Conservation (phyloP, 2,888 invertebrate species). For the Marronus borbonicus region DNA sequence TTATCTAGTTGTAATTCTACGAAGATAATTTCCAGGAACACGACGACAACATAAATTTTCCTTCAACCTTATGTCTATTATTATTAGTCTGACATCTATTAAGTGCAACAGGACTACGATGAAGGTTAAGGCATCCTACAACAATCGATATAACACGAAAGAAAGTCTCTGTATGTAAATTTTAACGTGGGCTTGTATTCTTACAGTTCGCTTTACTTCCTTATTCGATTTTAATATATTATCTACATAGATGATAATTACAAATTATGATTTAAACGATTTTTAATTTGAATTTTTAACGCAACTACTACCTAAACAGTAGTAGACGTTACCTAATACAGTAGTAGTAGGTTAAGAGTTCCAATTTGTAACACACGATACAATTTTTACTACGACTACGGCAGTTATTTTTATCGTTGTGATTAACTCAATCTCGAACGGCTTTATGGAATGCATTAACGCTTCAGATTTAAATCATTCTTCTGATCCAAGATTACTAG, state of each 20-base stretch:
- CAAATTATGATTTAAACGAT: constrained; percentile 14
- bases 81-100: not conserved
- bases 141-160: constrained; percentile 10
- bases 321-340: too few relatives aligned
- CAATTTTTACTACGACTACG: too few relatives aligned
- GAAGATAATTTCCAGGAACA: too few relatives aligned
- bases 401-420: too few relatives aligned
- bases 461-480: too few relatives aligned
- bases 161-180: constrained; percentile 15
- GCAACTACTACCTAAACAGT: constrained; percentile 4
- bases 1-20: too few relatives aligned
- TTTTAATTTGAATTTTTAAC: not conserved
- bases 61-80: not conserved
- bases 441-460: too few relatives aligned
- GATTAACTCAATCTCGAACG: too few relatives aligned
- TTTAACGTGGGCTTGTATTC: not conserved
- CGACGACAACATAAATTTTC: too few relatives aligned
- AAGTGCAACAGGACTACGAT: not conserved
- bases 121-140: constrained; percentile 20
- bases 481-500: too few relatives aligned
- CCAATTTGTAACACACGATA: too few relatives aligned
- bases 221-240: constrained; percentile 6
- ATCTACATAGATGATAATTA: constrained; percentile 3
- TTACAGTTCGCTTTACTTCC: constrained; percentile 2
- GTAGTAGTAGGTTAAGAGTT: too few relatives aligned